Evolutionary conservation across 2,113 vertebrate species (phyloP).

Genomic region (Passerina amoena): DNA sequence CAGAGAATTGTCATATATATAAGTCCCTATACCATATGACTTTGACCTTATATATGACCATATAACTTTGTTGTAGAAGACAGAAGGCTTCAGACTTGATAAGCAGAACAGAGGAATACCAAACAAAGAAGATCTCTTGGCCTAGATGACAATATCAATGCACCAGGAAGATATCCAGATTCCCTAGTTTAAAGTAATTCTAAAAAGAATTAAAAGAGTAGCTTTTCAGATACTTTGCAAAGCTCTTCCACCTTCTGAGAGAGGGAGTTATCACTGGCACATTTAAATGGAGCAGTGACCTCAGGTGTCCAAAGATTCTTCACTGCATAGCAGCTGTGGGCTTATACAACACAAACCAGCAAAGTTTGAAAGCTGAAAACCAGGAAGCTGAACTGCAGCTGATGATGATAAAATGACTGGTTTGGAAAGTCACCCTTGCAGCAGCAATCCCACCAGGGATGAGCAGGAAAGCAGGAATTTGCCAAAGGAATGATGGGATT

Average conservation of each 20-base stretch:
- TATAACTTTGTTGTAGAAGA: background rate
- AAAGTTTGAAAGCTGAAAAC: background rate
- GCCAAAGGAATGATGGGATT: background rate
- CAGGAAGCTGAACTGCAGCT: background rate
- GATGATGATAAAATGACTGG: background rate
- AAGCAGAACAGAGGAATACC: background rate
- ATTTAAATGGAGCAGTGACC: background rate
- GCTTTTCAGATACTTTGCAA: background rate
- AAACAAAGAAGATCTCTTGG: background rate
- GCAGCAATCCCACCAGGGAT: background rate
- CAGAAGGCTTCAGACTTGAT: background rate
- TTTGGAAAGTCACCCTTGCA: background rate
- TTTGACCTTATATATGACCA: too few relatives aligned
- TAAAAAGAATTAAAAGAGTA: background rate
- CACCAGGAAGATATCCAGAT: background rate
- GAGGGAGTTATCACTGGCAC: background rate
- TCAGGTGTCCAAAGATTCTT: background rate
- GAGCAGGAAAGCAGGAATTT: background rate
- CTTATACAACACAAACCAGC: background rate
- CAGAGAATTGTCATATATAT: fast-evolving
- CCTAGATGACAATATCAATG: background rate
- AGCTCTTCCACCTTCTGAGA: background rate
- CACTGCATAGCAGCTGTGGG: fast-evolving
- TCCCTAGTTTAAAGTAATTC: background rate
- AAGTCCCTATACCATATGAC: background rate